Conservation (phyloP, 35 echinoderm and acorn worm genomes). For the Apostichopus parvimensis region DNA sequence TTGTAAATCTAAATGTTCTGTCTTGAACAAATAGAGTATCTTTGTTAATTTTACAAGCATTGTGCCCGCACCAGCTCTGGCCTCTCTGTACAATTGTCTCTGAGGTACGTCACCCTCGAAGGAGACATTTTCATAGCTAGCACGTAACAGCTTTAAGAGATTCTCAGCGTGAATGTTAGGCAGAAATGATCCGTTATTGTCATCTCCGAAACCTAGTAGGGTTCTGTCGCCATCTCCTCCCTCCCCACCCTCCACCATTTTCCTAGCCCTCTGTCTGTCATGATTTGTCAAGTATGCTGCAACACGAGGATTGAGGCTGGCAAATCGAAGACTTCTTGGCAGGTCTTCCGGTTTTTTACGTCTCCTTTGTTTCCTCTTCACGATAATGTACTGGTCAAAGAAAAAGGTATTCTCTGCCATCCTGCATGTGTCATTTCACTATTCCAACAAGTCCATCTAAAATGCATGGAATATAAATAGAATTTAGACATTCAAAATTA, state of each 20-base stretch:
- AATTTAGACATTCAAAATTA: no score
- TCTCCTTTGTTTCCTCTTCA: conserved; percentile 66
- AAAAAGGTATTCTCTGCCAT: conserved; percentile 63
- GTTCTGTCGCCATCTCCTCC: conserved; percentile 34
- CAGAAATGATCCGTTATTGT: conserved; percentile 56
- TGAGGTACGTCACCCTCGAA: conserved; percentile 88
- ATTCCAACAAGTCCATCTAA: neutral
- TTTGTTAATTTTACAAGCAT: conserved; percentile 75
- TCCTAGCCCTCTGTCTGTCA: conserved; percentile 76
- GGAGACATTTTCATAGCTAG: conserved; percentile 62
- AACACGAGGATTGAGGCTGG: conserved; percentile 84
- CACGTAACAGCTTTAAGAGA: conserved; percentile 60
- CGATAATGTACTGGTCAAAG: conserved; percentile 78
- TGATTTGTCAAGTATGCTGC: conserved; percentile 91
- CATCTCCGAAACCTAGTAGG: conserved; percentile 28
- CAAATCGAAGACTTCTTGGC: conserved; percentile 88
- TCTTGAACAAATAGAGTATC: conserved; percentile 84
- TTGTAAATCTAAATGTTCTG: conserved; percentile 87
- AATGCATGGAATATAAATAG: no score
- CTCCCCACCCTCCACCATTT: conserved; percentile 57
- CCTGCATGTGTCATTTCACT: neutral
- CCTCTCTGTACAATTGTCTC: conserved; percentile 83
- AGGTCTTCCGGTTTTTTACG: conserved; percentile 82
- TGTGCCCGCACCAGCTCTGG: conserved; percentile 71
- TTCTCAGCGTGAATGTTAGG: conserved; percentile 63